phyloP scores from a whole-genome alignment of 2,113 vertebrate species.

The Leiothrix lutea region DNA sequence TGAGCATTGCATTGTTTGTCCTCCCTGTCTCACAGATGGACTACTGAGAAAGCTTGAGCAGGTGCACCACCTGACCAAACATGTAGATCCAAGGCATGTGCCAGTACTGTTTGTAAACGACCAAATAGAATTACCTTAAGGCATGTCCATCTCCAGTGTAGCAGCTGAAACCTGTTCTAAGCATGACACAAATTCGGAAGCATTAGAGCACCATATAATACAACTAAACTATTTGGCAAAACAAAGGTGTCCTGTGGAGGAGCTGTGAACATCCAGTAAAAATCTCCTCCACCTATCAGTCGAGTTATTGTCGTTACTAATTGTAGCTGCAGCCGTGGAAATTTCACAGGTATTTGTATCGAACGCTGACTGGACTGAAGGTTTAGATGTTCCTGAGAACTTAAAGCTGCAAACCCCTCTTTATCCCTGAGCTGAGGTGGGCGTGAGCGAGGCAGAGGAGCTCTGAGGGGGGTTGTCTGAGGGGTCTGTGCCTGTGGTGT shows the following conservation, averaged over 20 bases:
- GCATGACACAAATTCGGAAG: neutral
- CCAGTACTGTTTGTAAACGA: neutral
- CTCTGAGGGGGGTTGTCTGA: accelerated
- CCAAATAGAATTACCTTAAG: neutral
- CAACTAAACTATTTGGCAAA: neutral
- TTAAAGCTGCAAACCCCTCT: accelerated
- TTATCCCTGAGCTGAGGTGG: neutral
- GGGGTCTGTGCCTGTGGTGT: neutral
- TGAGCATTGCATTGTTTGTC: neutral
- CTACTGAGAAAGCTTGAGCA: neutral
- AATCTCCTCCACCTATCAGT: accelerated
- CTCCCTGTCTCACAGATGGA: neutral
- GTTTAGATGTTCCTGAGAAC: neutral
- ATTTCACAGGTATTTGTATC: neutral
- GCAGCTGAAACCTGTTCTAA: neutral
- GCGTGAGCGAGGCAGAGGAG: neutral
- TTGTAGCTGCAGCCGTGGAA: accelerated
- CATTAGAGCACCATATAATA: accelerated
- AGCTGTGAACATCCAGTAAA: neutral
- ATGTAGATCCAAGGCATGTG: accelerated
- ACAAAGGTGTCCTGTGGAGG: accelerated
- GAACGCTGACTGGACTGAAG: neutral
- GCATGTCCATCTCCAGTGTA: neutral
- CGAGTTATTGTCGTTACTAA: neutral
- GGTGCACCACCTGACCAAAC: neutral